phyloP scores from a whole-genome alignment of 2,113 vertebrate genomes.

The Cynocephalus volans region DNA sequence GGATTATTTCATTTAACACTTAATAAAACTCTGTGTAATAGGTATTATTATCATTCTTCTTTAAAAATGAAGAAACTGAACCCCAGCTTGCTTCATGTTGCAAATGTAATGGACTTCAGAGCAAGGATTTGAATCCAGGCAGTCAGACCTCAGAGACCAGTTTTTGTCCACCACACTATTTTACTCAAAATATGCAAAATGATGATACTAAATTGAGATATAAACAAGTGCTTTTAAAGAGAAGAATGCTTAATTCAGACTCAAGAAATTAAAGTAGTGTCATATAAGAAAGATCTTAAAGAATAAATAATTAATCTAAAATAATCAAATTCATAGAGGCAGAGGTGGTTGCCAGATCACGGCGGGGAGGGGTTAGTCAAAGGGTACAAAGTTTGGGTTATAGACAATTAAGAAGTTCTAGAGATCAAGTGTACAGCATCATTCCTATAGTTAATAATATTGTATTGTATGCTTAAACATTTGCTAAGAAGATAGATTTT shows the following conservation, averaged over 20 bases:
- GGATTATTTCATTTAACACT: not conserved
- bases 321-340: not conserved
- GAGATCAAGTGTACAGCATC: not conserved
- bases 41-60: not conserved
- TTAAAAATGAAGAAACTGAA: not conserved
- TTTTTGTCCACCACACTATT: not conserved
- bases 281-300: not conserved
- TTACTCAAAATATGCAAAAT: not conserved
- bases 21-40: not conserved
- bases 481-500: not conserved
- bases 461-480: not conserved
- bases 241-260: not conserved
- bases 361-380: not conserved
- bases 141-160: not conserved
- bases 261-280: not conserved
- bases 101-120: not conserved
- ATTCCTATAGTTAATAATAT: not conserved
- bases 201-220: not conserved
- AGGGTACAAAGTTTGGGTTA: not conserved
- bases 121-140: not conserved
- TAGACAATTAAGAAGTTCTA: not conserved
- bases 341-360: not conserved
- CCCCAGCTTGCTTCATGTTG: not conserved
- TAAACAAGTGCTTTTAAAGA: not conserved
- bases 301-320: not conserved